These are phyloP conservation scores for Palythoa caribaeorum DNA, from an alignment of 92 coral and sea anemone species.

Conservation along the genomic window DNA sequence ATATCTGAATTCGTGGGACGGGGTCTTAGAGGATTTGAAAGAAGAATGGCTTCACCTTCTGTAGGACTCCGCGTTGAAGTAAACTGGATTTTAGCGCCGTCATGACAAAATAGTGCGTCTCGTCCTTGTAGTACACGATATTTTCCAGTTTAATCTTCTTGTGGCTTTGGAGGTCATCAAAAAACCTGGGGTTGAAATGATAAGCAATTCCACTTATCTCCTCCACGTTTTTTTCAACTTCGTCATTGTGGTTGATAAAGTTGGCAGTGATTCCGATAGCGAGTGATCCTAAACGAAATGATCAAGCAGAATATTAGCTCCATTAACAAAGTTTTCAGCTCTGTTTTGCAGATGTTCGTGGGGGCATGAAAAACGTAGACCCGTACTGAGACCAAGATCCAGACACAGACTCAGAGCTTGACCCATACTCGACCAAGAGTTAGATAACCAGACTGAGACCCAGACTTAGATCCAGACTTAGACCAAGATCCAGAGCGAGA, in stretches of 20 bases:
- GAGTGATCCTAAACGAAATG: conserved; percentile 72
- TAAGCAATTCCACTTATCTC: conserved; percentile 97
- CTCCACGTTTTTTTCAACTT: conserved; percentile 82
- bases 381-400: too few relatives aligned
- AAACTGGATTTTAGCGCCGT: conserved; percentile 93
- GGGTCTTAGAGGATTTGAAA: background rate
- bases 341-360: too few relatives aligned
- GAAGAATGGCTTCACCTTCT: conserved; percentile 64
- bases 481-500: too few relatives aligned
- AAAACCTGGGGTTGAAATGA: conserved; percentile 94
- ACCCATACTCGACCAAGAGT: too few relatives aligned
- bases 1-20: background rate
- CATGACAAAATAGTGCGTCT: conserved; percentile 98
- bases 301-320: background rate
- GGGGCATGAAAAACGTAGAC: too few relatives aligned
- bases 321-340: background rate
- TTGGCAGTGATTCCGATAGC: conserved; percentile 97
- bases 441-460: too few relatives aligned
- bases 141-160: conserved; percentile 90
- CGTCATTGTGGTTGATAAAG: conserved; percentile 83
- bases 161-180: conserved; percentile 72
- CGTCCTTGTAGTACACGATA: conserved; percentile 97
- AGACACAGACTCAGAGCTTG: too few relatives aligned
- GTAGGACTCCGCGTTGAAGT: conserved; percentile 81
- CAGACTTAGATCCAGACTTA: too few relatives aligned